phyloP scores from a whole-genome alignment of 2,113 vertebrate genomes.

The Sorex fumeus region DNA sequence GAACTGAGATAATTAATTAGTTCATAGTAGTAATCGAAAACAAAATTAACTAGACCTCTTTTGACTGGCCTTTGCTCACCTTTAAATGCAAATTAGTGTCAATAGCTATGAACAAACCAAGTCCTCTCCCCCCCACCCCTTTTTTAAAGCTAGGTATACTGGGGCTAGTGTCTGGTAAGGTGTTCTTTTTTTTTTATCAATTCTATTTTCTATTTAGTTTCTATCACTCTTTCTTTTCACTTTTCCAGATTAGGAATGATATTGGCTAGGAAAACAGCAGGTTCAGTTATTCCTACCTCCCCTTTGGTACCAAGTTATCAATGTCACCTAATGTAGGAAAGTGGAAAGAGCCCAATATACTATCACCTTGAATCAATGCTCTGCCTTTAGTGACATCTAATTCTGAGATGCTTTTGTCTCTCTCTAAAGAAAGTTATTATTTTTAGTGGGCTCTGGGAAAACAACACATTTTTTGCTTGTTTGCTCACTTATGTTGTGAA shows the following conservation, averaged over 20 bases:
- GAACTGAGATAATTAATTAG: constrained; percentile 62
- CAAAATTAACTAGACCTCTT: constrained; percentile 57
- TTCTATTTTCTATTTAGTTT: background rate
- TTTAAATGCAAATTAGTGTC: constrained; percentile 60
- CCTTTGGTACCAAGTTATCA: constrained; percentile 31
- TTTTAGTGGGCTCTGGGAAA: constrained; percentile 30
- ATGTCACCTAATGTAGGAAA: constrained; percentile 15
- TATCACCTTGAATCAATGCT: constrained; percentile 42
- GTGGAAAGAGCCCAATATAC: background rate
- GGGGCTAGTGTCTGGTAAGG: background rate
- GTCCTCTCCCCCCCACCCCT: background rate
- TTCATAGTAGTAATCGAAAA: constrained; percentile 45
- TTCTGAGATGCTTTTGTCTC: constrained; percentile 18
- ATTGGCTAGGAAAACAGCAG: background rate
- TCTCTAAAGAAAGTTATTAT: background rate
- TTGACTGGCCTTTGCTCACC: constrained; percentile 48
- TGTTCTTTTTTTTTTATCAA: background rate
- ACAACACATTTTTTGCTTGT: constrained; percentile 17
- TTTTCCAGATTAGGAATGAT: background rate
- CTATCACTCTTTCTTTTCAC: constrained; percentile 1
- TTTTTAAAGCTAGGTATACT: background rate
- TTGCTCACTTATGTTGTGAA: constrained; percentile 57
- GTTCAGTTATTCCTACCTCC: background rate
- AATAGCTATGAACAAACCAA: background rate
- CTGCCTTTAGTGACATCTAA: constrained; percentile 61